Evolutionary conservation across 1,140 invertebrate genomes (phyloP).

Genomic region (Chrysoperla carnea): DNA sequence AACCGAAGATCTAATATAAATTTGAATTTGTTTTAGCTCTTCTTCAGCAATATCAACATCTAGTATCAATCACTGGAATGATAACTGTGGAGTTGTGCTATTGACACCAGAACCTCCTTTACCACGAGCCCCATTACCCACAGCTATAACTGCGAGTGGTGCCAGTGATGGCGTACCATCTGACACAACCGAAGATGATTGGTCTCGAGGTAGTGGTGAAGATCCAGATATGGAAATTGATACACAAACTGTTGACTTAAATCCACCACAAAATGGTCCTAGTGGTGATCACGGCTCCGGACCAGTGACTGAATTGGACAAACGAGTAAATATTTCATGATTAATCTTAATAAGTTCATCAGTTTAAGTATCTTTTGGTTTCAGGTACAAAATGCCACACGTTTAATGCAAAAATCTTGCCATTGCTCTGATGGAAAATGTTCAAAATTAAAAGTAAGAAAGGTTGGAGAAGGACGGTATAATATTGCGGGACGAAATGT

Average conservation of each 20-base stretch:
- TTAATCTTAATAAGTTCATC: background rate
- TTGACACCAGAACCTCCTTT: constrained; percentile 9
- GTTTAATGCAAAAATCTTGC: constrained; percentile 47
- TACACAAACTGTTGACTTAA: constrained; percentile 4
- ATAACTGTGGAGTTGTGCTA: constrained; percentile 1
- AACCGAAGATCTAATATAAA: background rate
- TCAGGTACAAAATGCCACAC: constrained; percentile 47
- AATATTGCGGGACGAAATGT: constrained; percentile 65
- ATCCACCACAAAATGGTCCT: background rate
- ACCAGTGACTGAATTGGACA: constrained; percentile 39
- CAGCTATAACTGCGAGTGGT: constrained; percentile 24
- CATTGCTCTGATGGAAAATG: constrained; percentile 49
- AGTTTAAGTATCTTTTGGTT: constrained; percentile 1
- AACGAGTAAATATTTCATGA: constrained; percentile 25
- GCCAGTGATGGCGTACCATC: constrained; percentile 44
- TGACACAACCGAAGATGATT: constrained; percentile 45
- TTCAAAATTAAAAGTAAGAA: constrained; percentile 52
- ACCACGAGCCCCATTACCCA: constrained; percentile 19
- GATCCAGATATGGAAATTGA: constrained; percentile 32
- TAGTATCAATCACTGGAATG: constrained; percentile 2
- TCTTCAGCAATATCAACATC: constrained; percentile 2
- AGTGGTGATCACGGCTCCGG: constrained; percentile 6
- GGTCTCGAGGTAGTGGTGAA: constrained; percentile 43
- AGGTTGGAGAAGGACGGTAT: constrained; percentile 65
- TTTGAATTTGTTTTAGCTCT: background rate